Base-by-base conservation (phyloP, 2,113 vertebrate species). In the Uropsilus gracilis region DNA sequence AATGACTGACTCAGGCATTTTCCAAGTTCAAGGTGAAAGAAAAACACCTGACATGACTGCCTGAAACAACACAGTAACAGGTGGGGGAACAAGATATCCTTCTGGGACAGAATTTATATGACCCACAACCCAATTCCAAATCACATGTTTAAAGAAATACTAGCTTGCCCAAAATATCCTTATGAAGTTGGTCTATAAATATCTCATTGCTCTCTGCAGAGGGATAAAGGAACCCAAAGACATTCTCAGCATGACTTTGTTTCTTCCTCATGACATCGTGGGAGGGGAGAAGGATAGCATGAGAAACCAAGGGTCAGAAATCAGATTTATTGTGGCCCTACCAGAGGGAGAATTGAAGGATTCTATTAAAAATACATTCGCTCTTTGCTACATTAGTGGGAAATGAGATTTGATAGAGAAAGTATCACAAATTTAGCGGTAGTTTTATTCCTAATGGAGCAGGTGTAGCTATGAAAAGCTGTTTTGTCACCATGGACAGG, bases 91-190 rank as follows among this genome's bases (percentile, higher is more conserved):
- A 83, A 81, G 4, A 39, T 12, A 57, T 89, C 22, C 24, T 68
- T 20, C 82, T 89, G 12, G 3, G 3, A 75, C 59, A 81, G 87
- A 96, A 90, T 81, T 64, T 73, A 68, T 37, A 34, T 66, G 59
- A 10, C 37, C 37, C 34, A 87, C 48, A 93, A 71, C 7, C 1
- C 30, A 76, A 48, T 78, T 59, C 17, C 42, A 88, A 61, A 18
- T 89, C 37, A 71, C 57, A 59, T 17, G 16, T 91, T 80, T 66
- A 69, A 66, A 94, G 71, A 61, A 89, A 91, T 87, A 18, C 20
- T 93, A 75, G 9, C 59, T 93, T 91, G 26, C 75, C 22, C 53
- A 76, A 93, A 93, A 94, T 9, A 66, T 83, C 86, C 85, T 77
- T 42, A 48, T 68, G 86, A 94, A 78, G 48, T 20, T 86, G 20